Conservation (phyloP, 2,113 vertebrate genomes). For the Bubalus kerabau region DNA sequence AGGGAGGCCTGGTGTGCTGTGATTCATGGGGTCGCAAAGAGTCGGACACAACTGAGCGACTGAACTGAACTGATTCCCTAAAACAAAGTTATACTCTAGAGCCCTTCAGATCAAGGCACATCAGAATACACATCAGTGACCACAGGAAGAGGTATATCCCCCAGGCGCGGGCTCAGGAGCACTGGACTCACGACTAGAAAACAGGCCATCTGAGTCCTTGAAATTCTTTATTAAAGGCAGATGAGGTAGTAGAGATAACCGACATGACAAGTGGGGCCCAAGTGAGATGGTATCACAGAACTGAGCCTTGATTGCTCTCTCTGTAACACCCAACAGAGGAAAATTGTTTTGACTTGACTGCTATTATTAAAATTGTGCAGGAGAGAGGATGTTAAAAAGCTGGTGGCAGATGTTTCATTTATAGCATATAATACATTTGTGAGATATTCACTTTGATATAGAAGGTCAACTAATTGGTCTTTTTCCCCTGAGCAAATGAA, state of each 20-base stretch:
- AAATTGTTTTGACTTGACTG: not conserved
- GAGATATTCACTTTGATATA: conserved; percentile 21
- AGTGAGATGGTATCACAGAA: not conserved
- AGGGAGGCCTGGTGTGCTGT: no score
- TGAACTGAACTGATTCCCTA: not conserved
- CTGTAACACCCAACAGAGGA: not conserved
- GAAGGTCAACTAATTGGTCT: not conserved
- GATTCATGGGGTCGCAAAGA: no score
- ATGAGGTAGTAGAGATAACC: not conserved
- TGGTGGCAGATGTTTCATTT: not conserved
- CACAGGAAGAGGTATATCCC: not conserved
- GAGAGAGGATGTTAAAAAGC: not conserved
- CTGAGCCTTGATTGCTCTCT: not conserved
- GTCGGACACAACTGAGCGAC: no score
- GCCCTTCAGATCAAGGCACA: not conserved
- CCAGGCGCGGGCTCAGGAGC: not conserved
- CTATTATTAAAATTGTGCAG: not conserved
- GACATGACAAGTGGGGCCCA: not conserved
- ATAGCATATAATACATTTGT: not conserved
- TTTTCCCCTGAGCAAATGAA: not conserved
- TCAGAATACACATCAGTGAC: not conserved
- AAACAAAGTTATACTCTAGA: not conserved
- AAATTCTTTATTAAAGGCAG: not conserved
- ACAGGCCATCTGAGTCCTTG: not conserved
- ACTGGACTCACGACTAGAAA: not conserved